Conservation (phyloP, 2,797 vertebrate species). For the Phyllotis vaccarum region DNA sequence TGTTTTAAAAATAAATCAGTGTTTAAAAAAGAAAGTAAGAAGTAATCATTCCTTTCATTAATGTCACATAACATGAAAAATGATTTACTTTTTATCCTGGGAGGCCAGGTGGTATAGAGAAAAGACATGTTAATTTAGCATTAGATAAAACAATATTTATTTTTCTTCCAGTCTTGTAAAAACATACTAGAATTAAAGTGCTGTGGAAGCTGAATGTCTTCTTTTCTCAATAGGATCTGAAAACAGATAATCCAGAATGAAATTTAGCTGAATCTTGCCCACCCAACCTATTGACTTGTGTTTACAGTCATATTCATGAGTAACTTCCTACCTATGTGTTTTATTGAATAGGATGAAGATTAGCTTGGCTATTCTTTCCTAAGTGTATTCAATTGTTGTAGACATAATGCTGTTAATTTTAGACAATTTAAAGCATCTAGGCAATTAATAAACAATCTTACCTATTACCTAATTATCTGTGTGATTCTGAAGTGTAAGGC, state of each 20-base stretch:
- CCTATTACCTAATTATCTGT: slow-evolving; percentile 47
- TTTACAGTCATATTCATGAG: not conserved
- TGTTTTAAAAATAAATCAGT: slow-evolving; percentile 43
- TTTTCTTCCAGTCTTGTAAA: slow-evolving; percentile 26
- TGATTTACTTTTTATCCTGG: slow-evolving; percentile 40
- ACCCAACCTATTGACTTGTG: not conserved
- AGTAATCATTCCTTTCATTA: slow-evolving; percentile 29
- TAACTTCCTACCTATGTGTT: not conserved
- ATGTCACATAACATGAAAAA: slow-evolving; percentile 43
- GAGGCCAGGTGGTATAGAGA: not conserved
- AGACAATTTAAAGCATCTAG: slow-evolving; percentile 25
- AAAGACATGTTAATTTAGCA: slow-evolving; percentile 25
- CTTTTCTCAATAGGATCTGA: slow-evolving; percentile 26
- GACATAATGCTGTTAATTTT: slow-evolving; percentile 33
- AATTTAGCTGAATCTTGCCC: not conserved
- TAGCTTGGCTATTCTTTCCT: not conserved
- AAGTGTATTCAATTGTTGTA: not conserved
- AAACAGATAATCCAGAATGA: not conserved
- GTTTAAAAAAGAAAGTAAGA: slow-evolving; percentile 26
- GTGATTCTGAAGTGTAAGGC: slow-evolving; percentile 1
- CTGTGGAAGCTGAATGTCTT: slow-evolving; percentile 17
- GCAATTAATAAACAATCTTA: slow-evolving; percentile 32
- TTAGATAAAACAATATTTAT: slow-evolving; percentile 55
- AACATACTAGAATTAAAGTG: slow-evolving; percentile 34
- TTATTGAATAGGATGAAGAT: slow-evolving; percentile 5